Percentiles rank a stretch among this genome's conserved stretches.
phyloP scores from a whole-genome alignment of 2,113 vertebrate genomes.

The Piprites chloris region DNA sequence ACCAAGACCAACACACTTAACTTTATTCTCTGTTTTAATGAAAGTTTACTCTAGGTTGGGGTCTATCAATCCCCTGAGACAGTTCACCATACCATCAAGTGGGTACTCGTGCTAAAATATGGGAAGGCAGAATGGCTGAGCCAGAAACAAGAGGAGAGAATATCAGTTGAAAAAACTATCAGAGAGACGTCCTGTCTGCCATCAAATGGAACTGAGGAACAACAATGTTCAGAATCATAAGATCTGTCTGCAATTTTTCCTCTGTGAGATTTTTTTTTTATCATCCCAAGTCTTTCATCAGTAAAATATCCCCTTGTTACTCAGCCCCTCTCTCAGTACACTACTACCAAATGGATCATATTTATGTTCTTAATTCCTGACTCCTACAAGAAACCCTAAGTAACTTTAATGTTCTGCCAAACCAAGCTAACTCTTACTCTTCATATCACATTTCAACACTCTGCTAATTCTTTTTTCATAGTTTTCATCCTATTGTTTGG shows the following conservation, averaged over 20 bases:
- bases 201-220: background rate
- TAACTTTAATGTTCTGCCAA: background rate
- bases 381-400: background rate
- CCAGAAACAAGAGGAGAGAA: background rate
- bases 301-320: background rate
- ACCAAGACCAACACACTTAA: background rate
- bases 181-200: background rate
- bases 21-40: background rate
- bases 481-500: background rate
- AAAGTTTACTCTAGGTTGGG: background rate
- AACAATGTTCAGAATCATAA: background rate
- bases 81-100: background rate
- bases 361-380: background rate
- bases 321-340: background rate
- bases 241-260: background rate
- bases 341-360: background rate
- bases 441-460: background rate
- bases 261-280: background rate
- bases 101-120: background rate
- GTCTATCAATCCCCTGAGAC: background rate
- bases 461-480: background rate
- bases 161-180: background rate
- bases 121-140: background rate
- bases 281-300: background rate
- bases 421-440: background rate